These are phyloP conservation scores for Calonectris borealis DNA, from an alignment of 2,113 vertebrate species.

Conservation along the genomic window DNA sequence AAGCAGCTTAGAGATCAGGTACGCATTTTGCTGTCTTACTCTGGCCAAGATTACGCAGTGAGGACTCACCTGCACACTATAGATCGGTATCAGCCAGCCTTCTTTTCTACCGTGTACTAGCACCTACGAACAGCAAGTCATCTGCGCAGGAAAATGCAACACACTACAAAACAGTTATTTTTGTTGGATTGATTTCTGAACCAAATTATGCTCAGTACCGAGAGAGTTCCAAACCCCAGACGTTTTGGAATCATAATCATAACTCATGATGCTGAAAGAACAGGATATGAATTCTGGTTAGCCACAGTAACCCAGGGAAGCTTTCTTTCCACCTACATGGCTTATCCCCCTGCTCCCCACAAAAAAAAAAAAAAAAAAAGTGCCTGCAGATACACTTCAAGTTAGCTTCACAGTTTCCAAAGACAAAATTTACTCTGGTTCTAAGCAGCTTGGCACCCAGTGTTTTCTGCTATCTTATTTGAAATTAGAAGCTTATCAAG, in stretches of 20 bases:
- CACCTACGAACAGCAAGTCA: background rate
- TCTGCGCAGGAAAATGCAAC: background rate
- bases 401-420: background rate
- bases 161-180: background rate
- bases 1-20: background rate
- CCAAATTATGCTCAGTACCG: accelerated
- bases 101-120: background rate
- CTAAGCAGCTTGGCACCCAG: background rate
- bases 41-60: background rate
- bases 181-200: background rate
- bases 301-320: background rate
- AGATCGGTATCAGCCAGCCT: background rate
- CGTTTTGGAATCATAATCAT: background rate
- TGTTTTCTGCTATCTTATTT: background rate
- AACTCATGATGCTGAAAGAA: background rate
- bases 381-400: background rate
- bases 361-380: too few species aligned
- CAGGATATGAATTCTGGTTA: background rate
- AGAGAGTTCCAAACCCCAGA: background rate
- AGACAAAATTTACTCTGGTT: background rate
- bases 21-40: background rate
- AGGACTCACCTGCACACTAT: background rate
- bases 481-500: background rate
- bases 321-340: background rate
- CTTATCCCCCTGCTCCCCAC: too few species aligned